Base-by-base conservation (phyloP, 2,888 invertebrate species). In the Lasioglossum marginatum region DNA sequence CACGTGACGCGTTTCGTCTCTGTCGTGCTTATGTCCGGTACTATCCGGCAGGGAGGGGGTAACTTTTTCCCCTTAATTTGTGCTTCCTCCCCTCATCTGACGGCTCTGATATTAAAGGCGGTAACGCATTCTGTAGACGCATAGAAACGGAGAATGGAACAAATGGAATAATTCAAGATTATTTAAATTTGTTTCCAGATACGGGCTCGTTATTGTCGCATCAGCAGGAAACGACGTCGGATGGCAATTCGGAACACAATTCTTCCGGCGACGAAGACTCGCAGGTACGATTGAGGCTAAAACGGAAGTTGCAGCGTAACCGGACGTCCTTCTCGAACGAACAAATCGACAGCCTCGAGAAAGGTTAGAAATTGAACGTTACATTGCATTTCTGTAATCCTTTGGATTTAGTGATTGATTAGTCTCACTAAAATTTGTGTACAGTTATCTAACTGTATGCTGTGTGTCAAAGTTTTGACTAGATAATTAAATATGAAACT, bases 241-340 rank as follows among this genome's bases (percentile, higher is more conserved):
- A 98, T 93, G 98, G 98, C 73, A 98, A 98, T 95, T 98, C 98
- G 82, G 98, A 98, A 93, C 98, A 98, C 95, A 98, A 98, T 92
- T 98, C 98, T 23, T 98, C 98, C 23, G 98, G 98, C 8, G 98
- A 98, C 94, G 98, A 98, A 93, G 99, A 99, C 95, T 98, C 98
- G 37, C 99, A 99, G 95, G 97, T 99, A 96, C 97, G 99, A 93
- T 96, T 99, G 93, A 97, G 99, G 93, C 97, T 99, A 91, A 99
- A 99, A 96, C 96, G 99, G 94, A 99, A 99, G 95, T 96, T 99
- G 88, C 99, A 99, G 96, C 96, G 99, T 94, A 99, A 99, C 96
- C 96, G 99, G 92, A 99, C 99, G 79, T 99, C 99, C 82, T 99
- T 99, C 96, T 99, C 99, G 92, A 99, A 99, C 95, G 99, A 99